phyloP scores from a whole-genome alignment of 1,140 invertebrate species.

The Bombyx mandarina region DNA sequence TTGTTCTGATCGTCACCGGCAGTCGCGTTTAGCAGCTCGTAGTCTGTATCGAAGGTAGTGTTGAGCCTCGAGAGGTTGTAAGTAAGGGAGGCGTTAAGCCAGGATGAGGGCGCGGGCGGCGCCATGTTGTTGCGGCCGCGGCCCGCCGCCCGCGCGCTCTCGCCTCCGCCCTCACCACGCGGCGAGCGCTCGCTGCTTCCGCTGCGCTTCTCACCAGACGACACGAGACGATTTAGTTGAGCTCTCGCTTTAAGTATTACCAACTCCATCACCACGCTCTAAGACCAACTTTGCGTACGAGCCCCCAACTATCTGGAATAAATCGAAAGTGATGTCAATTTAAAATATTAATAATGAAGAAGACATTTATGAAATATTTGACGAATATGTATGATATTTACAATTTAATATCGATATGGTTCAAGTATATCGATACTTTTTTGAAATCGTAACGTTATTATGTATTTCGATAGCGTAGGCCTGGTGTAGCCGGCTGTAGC shows the following conservation, averaged over 20 bases:
- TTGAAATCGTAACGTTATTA: no score
- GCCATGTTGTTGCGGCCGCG: slow-evolving; percentile 9
- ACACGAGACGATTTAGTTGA: slow-evolving; percentile 61
- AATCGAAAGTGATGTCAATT: slow-evolving; percentile 1
- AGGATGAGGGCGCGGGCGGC: slow-evolving; percentile 63
- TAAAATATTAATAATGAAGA: no score
- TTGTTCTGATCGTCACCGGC: slow-evolving; percentile 63
- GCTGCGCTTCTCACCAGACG: slow-evolving; percentile 25
- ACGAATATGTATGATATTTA: no score
- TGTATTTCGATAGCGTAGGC: no score
- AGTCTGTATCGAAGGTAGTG: slow-evolving; percentile 51
- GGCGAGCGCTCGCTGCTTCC: slow-evolving; percentile 20
- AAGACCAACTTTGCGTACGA: slow-evolving; percentile 23
- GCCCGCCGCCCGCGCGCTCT: slow-evolving; percentile 41
- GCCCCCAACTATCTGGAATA: slow-evolving; percentile 41
- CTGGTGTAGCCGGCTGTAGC: no score
- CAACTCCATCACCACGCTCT: slow-evolving; percentile 65
- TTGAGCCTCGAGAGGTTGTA: slow-evolving; percentile 66
- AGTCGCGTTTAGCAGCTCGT: slow-evolving; percentile 60
- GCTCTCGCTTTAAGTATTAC: slow-evolving; percentile 64
- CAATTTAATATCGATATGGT: no score
- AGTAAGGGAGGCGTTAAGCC: slow-evolving; percentile 66
- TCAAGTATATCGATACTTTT: no score
- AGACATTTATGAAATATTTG: no score
- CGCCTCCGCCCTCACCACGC: slow-evolving; percentile 25